A percentile compares a stretch with the other conserved stretches of the same genome.
These are phyloP conservation scores for Danaus plexippus DNA, from an alignment of 1,140 invertebrate genomes.

Conservation along the genomic window DNA sequence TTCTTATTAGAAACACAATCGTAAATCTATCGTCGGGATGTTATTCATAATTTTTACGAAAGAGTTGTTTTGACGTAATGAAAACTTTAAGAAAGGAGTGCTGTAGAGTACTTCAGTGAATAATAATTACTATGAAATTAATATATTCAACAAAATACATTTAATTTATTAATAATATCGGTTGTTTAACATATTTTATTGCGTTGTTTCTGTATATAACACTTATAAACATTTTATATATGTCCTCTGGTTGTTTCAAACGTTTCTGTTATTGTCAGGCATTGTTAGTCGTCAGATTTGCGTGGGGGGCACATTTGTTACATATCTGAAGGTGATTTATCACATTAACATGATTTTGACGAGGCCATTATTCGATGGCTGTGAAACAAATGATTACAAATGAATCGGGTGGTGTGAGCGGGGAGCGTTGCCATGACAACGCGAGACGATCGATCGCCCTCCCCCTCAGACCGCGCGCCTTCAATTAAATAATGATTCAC, in stretches of 20 bases:
- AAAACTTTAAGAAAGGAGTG: too few species aligned
- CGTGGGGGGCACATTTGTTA: constrained; percentile 6
- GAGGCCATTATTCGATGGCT: constrained; percentile 58
- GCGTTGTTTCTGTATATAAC: too few species aligned
- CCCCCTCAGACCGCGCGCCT: constrained; percentile 31
- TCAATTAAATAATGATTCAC: constrained; percentile 70
- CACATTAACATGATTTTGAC: constrained; percentile 55
- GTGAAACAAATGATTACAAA: constrained; percentile 71
- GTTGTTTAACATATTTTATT: too few species aligned
- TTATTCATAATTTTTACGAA: too few species aligned
- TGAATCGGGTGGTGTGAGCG: constrained; percentile 49
- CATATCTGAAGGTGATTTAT: constrained; percentile 41
- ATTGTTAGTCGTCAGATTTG: constrained; percentile 8
- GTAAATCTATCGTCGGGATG: too few species aligned
- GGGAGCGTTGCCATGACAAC: constrained; percentile 55
- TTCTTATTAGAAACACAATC: too few species aligned
- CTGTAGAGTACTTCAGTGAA: too few species aligned
- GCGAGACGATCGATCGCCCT: constrained; percentile 61
- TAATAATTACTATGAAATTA: too few species aligned
- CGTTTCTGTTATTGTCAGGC: too few species aligned
- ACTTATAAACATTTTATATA: constrained; percentile 10
- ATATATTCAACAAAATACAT: too few species aligned
- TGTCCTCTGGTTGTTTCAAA: constrained; percentile 8
- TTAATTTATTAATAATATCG: too few species aligned
- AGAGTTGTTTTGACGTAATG: too few species aligned